Evolutionary conservation across 2,113 vertebrate species (phyloP), one percentile per base, ranked within the genome.

Genomic region (Chionomys nivalis): DNA sequence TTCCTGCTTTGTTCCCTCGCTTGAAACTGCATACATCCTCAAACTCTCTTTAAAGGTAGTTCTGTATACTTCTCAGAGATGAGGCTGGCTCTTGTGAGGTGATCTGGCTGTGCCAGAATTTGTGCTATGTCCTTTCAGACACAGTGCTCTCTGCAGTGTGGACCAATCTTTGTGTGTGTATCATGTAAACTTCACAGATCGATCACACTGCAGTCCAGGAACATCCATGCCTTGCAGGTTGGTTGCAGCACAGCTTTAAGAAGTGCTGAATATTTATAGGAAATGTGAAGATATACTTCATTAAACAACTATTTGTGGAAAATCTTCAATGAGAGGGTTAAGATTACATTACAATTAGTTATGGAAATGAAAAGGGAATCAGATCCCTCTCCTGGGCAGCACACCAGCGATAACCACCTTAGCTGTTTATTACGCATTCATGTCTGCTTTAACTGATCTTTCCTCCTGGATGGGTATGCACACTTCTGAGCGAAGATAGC

Each of bases 401-500:
- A 39, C 47, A 72, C 52, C 77, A 73, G 14, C 36, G 73, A 44
- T 86, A 33, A 52, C 16, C 36, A 95, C 24, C 70, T 39, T 68
- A 73, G 44, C 52, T 93, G 58, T 10, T 42, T 77, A 79, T 77
- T 88, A 89, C 79, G 49, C 17, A 63, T 28, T 47, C 79, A 13
- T 89, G 6, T 89, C 44, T 82, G 19, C 66, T 55, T 55, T 72
- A 26, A 52, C 19, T 31, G 31, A 87, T 52, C 4, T 81, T 91
- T 92, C 87, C 49, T 47, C 73, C 9, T 70, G 44, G 42, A 16
- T 87, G 6, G 17, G 73, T 31, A 78, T 47, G 31, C 0, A 77
- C 73, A 79, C n/a, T 87, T 90, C 87, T 87, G 36, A 93, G 76
- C 16, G 92, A 92, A 65, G 70, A 65, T 44, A 73, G 7, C 11